Conservation (phyloP, 2,888 invertebrate species). For the Schizaphis graminum region DNA sequence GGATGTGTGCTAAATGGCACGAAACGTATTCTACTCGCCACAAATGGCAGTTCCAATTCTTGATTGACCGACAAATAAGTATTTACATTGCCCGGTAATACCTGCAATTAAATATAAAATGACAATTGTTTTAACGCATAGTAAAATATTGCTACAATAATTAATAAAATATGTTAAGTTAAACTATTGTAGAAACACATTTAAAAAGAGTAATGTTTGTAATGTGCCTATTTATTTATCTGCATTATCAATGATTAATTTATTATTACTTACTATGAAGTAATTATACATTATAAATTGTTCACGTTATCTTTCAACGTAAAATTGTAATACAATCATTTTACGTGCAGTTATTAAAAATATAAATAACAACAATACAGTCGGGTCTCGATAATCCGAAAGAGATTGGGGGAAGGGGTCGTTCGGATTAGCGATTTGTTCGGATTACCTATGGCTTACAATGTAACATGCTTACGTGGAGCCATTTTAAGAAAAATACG, state of each 20-base stretch:
- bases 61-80: constrained; percentile 81
- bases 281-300: neutral
- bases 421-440: too few species aligned
- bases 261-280: neutral
- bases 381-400: too few species aligned
- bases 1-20: constrained; percentile 89
- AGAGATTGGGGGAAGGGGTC: too few species aligned
- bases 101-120: constrained; percentile 73
- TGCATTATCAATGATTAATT: neutral
- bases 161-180: neutral
- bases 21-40: constrained; percentile 88
- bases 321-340: neutral
- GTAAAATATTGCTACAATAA: neutral
- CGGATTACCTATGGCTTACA: too few species aligned
- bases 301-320: neutral
- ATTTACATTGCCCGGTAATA: constrained; percentile 82
- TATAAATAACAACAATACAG: neutral
- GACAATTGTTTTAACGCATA: neutral
- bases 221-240: neutral
- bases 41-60: constrained; percentile 84
- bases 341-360: neutral
- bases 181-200: neutral
- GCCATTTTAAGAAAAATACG: too few species aligned
- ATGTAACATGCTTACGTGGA: too few species aligned
- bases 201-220: neutral